Conservation (phyloP, 2,888 invertebrate species). For the Drosophila anceps region DNA sequence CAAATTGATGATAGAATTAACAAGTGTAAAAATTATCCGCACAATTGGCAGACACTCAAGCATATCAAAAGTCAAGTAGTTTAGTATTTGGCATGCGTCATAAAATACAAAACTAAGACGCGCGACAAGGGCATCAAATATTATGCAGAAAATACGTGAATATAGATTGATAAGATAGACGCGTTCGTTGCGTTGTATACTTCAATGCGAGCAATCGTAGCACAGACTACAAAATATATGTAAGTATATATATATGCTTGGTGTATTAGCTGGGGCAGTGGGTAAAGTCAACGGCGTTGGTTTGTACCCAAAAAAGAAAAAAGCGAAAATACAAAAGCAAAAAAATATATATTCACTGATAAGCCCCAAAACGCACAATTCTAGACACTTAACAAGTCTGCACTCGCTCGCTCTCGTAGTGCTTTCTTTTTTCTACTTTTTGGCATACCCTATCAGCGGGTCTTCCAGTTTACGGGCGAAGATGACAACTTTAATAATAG, state of each 20-base stretch:
- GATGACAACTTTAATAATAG: not conserved
- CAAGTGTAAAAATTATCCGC: conserved; percentile 13
- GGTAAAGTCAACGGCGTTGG: conserved; percentile 41
- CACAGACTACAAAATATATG: not conserved
- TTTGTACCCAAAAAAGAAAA: conserved; percentile 45
- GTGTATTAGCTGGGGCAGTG: conserved; percentile 28
- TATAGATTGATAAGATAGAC: conserved; percentile 57
- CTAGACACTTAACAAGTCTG: conserved; percentile 8
- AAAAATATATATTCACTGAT: conserved; percentile 37
- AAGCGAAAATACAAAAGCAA: conserved; percentile 5
- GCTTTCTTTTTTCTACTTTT: not conserved
- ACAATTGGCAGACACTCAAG: conserved; percentile 19
- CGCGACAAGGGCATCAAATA: conserved; percentile 38
- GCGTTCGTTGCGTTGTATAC: not conserved
- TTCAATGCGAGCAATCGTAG: conserved; percentile 13
- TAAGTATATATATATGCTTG: not conserved
- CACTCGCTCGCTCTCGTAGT: not conserved
- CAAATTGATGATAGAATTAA: conserved; percentile 12
- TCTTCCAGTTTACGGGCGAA: not conserved
- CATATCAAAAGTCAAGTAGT: conserved; percentile 16
- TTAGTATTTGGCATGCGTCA: conserved; percentile 21
- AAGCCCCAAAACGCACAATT: conserved; percentile 23
- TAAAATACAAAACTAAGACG: conserved; percentile 14
- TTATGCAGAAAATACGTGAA: conserved; percentile 43
- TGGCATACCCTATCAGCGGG: not conserved